Percentiles rank a stretch among this genome's conserved stretches.
phyloP scores from a whole-genome alignment of 2,797 vertebrate genomes.

The Muscicapa striata region DNA sequence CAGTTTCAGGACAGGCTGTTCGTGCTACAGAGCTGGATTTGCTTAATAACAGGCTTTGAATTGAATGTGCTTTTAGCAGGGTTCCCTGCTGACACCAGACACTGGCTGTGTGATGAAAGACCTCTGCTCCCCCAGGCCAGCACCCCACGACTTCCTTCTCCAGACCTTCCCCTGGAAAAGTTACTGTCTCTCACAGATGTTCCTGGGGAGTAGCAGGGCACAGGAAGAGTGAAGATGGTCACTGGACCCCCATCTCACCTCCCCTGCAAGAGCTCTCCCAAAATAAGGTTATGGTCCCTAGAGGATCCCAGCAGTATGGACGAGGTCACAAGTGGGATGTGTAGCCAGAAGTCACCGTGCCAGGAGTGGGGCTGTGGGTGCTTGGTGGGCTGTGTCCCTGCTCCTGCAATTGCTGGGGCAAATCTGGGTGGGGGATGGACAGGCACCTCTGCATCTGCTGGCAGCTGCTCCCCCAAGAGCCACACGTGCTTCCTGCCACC shows the following conservation, averaged over 20 bases:
- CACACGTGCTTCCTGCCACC: fast-evolving
- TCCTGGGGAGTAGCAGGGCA: neutral
- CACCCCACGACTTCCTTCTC: neutral
- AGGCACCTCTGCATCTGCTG: neutral
- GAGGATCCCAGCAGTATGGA: neutral
- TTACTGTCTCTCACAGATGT: neutral
- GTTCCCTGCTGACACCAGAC: conserved; percentile 53
- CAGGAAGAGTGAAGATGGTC: neutral
- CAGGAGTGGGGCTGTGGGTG: neutral
- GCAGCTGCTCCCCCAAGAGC: neutral
- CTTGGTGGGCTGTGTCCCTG: neutral
- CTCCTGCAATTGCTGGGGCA: neutral
- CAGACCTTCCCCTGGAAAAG: neutral
- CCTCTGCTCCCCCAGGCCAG: conserved; percentile 7
- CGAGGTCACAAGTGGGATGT: neutral
- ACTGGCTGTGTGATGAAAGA: neutral
- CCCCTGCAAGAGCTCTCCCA: neutral
- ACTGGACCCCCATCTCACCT: neutral
- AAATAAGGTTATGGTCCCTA: neutral
- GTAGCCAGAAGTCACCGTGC: fast-evolving
- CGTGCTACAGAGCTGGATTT: conserved; percentile 17
- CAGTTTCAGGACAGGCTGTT: conserved; percentile 39
- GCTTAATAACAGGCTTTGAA: conserved; percentile 37
- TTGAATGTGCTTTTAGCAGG: neutral
- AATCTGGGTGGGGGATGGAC: neutral